These are phyloP conservation scores for Neomicropteryx cornuta DNA, from an alignment of 1,140 invertebrate genomes.

Conservation along the genomic window DNA sequence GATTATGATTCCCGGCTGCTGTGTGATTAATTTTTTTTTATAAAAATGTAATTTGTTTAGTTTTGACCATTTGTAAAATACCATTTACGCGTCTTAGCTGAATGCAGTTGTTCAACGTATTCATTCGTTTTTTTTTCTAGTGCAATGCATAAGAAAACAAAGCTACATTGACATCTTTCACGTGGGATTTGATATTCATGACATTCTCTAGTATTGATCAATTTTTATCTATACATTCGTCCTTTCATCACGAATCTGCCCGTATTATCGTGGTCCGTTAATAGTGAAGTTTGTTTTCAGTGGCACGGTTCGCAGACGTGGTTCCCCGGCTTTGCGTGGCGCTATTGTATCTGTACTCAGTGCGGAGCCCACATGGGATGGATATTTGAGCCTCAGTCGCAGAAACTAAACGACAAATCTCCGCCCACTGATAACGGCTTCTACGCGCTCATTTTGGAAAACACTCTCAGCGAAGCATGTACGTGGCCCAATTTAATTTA, in stretches of 20 bases:
- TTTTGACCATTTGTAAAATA: no score
- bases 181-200: background rate
- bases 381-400: conserved; percentile 28
- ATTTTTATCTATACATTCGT: background rate
- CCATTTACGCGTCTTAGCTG: no score
- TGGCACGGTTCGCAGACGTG: conserved; percentile 35
- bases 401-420: conserved; percentile 10
- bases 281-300: conserved; percentile 16
- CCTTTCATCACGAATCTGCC: background rate
- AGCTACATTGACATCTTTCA: background rate
- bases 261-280: background rate
- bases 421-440: conserved; percentile 21
- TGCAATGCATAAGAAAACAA: background rate
- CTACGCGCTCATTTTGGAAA: conserved; percentile 34
- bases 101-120: no score
- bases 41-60: no score
- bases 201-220: conserved; percentile 4
- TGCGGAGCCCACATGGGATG: conserved; percentile 37
- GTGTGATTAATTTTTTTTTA: no score
- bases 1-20: no score
- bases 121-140: no score
- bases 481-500: conserved; percentile 1
- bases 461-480: conserved; percentile 37
- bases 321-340: conserved; percentile 37
- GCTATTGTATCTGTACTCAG: conserved; percentile 33